phyloP scores from a whole-genome alignment of 37 sponge, comb jelly and placozoan genomes.

The Geodia barretti region DNA sequence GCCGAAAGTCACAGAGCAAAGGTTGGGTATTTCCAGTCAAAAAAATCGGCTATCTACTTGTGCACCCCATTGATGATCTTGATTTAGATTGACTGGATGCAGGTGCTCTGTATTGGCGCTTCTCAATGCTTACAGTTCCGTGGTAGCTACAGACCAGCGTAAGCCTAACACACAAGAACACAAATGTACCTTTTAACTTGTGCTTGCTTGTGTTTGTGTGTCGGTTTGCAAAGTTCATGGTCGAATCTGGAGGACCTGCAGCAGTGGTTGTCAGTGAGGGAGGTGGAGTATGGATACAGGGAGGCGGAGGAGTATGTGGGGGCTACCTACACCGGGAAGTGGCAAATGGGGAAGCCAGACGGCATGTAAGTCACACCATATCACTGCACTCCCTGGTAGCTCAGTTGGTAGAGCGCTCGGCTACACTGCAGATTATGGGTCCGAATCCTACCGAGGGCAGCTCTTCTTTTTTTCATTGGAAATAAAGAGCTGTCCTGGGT shows the following conservation, averaged over 20 bases:
- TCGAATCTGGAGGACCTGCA: constrained; percentile 36
- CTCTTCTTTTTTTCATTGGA: neutral
- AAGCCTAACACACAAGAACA: neutral
- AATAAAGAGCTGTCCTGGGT: neutral
- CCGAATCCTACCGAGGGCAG: too few relatives aligned
- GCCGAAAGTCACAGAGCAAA: constrained; percentile 34
- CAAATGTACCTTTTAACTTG: neutral
- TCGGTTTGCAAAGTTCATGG: too few relatives aligned
- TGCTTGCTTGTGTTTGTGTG: neutral
- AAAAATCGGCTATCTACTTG: neutral
- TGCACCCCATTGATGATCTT: neutral
- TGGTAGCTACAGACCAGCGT: constrained; percentile 58
- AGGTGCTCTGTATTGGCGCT: constrained; percentile 27
- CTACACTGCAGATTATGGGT: too few relatives aligned
- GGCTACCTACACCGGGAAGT: constrained; percentile 42
- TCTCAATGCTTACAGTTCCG: constrained; percentile 37
- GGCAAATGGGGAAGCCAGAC: constrained; percentile 35
- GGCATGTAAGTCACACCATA: neutral
- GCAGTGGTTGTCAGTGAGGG: constrained; percentile 37
- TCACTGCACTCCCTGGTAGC: neutral
- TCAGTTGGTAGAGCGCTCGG: too few relatives aligned
- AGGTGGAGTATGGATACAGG: constrained; percentile 19
- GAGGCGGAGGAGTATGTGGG: constrained; percentile 7
- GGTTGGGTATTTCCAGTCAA: neutral
- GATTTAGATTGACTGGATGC: constrained; percentile 54